These are phyloP conservation scores for Leptopilina clavipes DNA, from an alignment of 1,140 invertebrate species.

Conservation along the genomic window DNA sequence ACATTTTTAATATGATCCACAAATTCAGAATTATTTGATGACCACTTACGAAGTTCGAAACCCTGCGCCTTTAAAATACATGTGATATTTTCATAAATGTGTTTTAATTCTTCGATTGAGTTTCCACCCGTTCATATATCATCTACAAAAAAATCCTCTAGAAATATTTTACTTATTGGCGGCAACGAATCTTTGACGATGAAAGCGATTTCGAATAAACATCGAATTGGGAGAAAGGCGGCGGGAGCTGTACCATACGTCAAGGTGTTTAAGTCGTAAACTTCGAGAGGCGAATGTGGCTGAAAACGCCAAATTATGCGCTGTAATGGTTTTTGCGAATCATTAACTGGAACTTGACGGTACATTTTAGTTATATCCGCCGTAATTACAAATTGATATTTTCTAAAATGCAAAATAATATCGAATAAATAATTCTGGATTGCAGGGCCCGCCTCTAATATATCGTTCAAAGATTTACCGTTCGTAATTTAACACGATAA, in stretches of 20 bases:
- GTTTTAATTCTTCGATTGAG: not conserved
- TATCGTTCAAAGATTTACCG: slow-evolving; percentile 47
- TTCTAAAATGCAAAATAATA: slow-evolving; percentile 44
- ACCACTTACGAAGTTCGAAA: not conserved
- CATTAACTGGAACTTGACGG: not conserved
- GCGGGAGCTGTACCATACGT: not conserved
- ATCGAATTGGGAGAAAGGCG: not conserved
- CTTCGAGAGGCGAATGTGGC: not conserved
- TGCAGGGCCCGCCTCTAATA: slow-evolving; percentile 24
- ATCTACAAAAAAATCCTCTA: not conserved
- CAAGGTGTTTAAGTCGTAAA: not conserved
- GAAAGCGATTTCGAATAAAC: slow-evolving; percentile 59
- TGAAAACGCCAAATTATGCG: not conserved
- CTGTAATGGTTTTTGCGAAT: not conserved
- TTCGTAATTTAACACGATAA: slow-evolving; percentile 53
- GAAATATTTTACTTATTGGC: not conserved
- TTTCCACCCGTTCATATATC: not conserved
- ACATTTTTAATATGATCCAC: slow-evolving; percentile 51
- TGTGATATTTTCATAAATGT: not conserved
- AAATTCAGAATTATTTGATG: not conserved
- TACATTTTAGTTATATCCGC: slow-evolving; percentile 74
- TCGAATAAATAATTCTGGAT: slow-evolving; percentile 28
- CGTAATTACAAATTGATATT: slow-evolving; percentile 46
- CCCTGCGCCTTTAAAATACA: not conserved
- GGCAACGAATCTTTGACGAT: not conserved